Evolutionary conservation across 1,140 invertebrate species (phyloP).

Genomic region (Bombus waltoni): DNA sequence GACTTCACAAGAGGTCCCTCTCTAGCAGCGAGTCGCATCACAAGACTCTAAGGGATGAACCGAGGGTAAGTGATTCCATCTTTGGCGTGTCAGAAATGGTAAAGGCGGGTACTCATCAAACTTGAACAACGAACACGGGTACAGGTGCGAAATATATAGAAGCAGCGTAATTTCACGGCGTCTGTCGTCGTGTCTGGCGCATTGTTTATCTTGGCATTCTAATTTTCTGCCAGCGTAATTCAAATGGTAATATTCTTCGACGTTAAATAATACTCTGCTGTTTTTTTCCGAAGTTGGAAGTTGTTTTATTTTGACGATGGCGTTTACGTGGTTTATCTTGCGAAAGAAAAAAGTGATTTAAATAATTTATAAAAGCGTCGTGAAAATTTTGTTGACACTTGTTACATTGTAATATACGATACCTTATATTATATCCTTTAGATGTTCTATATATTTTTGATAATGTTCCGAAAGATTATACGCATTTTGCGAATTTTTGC

Average conservation of each 20-base stretch:
- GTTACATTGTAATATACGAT: too few relatives aligned
- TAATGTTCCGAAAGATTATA: too few relatives aligned
- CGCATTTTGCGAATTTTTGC: too few relatives aligned
- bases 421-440: too few relatives aligned
- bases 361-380: too few relatives aligned
- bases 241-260: not conserved
- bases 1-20: slow-evolving; percentile 91
- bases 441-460: too few relatives aligned
- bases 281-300: not conserved
- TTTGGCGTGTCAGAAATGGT: not conserved
- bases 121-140: not conserved
- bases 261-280: slow-evolving; percentile 7
- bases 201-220: slow-evolving; percentile 30
- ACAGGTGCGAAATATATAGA: slow-evolving; percentile 21
- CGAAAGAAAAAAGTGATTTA: not conserved
- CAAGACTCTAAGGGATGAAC: slow-evolving; percentile 87
- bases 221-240: slow-evolving; percentile 19
- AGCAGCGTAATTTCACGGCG: slow-evolving; percentile 30
- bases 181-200: slow-evolving; percentile 6
- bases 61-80: slow-evolving; percentile 86
- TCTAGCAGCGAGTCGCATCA: slow-evolving; percentile 89
- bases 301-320: too few relatives aligned
- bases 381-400: too few relatives aligned
- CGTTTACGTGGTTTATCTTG: not conserved
- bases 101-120: slow-evolving; percentile 17